Conservation (phyloP, 2,888 invertebrate genomes). For the Standfussiana lucernea region DNA sequence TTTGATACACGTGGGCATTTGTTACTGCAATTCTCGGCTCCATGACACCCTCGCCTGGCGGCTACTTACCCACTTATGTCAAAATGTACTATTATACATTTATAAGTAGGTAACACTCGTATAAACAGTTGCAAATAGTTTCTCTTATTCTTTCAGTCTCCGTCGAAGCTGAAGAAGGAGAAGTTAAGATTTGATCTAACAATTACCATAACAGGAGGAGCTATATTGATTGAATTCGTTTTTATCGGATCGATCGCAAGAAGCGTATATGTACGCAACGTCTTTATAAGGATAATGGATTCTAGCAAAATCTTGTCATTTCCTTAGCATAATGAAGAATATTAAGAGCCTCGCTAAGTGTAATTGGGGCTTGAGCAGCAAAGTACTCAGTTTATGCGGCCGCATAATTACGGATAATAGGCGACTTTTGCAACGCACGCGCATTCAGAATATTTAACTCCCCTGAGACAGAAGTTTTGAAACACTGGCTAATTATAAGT, state of each 20-base stretch:
- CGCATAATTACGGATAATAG: slow-evolving; percentile 88
- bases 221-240: slow-evolving; percentile 69
- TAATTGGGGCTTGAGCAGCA: slow-evolving; percentile 86
- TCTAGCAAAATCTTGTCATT: slow-evolving; percentile 86
- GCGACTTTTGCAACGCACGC: slow-evolving; percentile 87
- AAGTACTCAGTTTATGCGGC: slow-evolving; percentile 87
- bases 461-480: slow-evolving; percentile 83
- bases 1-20: too few relatives aligned
- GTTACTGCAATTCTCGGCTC: too few relatives aligned
- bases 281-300: slow-evolving; percentile 82
- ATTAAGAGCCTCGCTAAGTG: slow-evolving; percentile 86
- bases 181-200: slow-evolving; percentile 61
- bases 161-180: slow-evolving; percentile 22
- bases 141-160: slow-evolving; percentile 26
- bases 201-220: slow-evolving; percentile 69
- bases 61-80: too few relatives aligned
- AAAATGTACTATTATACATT: too few relatives aligned
- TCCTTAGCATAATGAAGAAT: slow-evolving; percentile 88
- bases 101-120: not conserved
- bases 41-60: too few relatives aligned
- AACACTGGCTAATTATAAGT: slow-evolving; percentile 79
- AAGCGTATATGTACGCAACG: slow-evolving; percentile 57
- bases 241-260: slow-evolving; percentile 62
- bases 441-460: slow-evolving; percentile 84
- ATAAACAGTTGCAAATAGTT: slow-evolving; percentile 26